These are phyloP conservation scores for Columba livia DNA, from an alignment of 2,113 vertebrate species.

Conservation along the genomic window DNA sequence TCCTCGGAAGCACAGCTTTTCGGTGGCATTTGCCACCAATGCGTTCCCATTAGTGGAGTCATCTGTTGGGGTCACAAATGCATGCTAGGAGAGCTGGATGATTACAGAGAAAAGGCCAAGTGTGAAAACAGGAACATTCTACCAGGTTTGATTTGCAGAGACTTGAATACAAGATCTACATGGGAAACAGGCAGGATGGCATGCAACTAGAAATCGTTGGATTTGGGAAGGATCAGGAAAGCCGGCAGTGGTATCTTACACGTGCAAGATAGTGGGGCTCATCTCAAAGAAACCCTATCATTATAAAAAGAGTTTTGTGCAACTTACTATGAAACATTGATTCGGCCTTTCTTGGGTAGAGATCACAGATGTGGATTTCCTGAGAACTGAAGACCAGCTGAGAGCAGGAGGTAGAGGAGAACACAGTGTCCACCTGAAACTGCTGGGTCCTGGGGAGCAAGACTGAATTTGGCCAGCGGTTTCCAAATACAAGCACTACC, in stretches of 20 bases:
- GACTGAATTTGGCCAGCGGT: not conserved
- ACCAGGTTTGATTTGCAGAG: not conserved
- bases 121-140: not conserved
- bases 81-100: not conserved
- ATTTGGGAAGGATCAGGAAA: not conserved
- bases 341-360: not conserved
- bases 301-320: not conserved
- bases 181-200: not conserved
- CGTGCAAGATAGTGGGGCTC: accelerated
- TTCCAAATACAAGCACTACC: not conserved
- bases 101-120: not conserved
- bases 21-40: not conserved
- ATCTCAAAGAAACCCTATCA: not conserved
- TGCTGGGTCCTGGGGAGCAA: not conserved
- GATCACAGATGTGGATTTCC: not conserved
- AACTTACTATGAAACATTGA: not conserved
- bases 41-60: not conserved
- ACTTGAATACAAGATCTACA: not conserved
- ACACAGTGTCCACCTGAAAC: accelerated
- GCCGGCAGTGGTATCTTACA: not conserved
- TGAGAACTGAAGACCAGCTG: not conserved
- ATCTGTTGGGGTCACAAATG: not conserved
- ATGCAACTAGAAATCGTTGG: not conserved
- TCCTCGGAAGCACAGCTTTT: not conserved
- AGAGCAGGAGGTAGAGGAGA: not conserved